Conservation (phyloP, 2,797 vertebrate genomes). For the Sparus aurata region DNA sequence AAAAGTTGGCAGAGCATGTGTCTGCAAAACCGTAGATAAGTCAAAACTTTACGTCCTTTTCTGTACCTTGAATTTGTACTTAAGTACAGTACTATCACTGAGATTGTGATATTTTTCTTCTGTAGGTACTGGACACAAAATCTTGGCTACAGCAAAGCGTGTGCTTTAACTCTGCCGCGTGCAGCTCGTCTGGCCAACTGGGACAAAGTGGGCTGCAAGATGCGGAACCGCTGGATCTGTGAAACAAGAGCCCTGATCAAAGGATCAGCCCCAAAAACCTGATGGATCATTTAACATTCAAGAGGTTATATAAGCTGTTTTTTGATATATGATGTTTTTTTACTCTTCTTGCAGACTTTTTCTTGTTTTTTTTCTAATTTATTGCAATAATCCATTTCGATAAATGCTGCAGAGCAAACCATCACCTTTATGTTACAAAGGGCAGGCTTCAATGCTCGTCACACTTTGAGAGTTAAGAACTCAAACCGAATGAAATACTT, state of each 20-base stretch:
- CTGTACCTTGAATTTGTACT: too few species aligned
- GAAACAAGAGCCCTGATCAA: constrained; percentile 58
- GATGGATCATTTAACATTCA: neutral
- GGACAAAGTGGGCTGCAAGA: neutral
- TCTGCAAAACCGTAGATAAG: too few species aligned
- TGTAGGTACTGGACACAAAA: constrained; percentile 52
- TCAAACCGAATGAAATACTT: constrained; percentile 3
- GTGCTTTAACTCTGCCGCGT: constrained; percentile 10
- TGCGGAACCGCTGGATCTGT: constrained; percentile 69
- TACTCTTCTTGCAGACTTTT: neutral
- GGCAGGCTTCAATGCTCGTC: neutral
- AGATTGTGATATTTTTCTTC: neutral
- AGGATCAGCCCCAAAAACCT: neutral
- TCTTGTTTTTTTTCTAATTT: neutral
- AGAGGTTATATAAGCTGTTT: neutral
- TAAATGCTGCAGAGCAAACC: neutral
- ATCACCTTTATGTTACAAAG: neutral
- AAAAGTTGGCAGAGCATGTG: too few species aligned
- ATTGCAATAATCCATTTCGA: neutral
- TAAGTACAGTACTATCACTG: too few species aligned
- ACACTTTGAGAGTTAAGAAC: neutral
- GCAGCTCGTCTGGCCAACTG: constrained; percentile 48
- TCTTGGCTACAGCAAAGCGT: fast-evolving
- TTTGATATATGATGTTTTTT: neutral
- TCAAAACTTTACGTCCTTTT: too few species aligned